Percentiles rank a stretch among this genome's conserved stretches.
Evolutionary conservation across 2,113 vertebrate species (phyloP).

Genomic region (Octodon degus): DNA sequence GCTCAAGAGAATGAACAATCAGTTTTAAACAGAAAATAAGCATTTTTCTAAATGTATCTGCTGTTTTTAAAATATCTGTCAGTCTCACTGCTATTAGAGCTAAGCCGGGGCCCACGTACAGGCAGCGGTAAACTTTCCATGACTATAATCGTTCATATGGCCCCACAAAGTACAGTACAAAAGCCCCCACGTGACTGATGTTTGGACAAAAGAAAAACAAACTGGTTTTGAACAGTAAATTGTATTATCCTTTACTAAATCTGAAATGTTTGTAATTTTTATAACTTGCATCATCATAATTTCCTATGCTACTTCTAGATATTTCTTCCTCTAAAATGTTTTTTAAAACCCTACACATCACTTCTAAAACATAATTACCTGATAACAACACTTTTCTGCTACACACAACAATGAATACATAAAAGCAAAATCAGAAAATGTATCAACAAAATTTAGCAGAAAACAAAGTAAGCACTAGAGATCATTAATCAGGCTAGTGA

Average conservation of each 20-base stretch:
- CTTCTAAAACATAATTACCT: conserved; percentile 13
- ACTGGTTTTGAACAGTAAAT: conserved; percentile 27
- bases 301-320: conserved; percentile 32
- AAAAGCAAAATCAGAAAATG: conserved; percentile 51
- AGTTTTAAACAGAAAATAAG: conserved; percentile 59
- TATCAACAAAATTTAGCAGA: conserved; percentile 2
- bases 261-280: conserved; percentile 40
- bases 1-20: conserved; percentile 64
- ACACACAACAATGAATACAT: not conserved
- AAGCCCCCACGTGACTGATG: not conserved
- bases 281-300: conserved; percentile 46
- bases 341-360: not conserved
- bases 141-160: not conserved
- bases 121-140: not conserved
- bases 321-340: conserved; percentile 61
- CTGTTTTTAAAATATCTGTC: conserved; percentile 64
- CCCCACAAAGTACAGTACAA: not conserved
- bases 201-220: conserved; percentile 46
- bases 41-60: conserved; percentile 9
- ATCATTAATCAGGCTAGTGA: conserved; percentile 4
- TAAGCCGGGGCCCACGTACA: not conserved
- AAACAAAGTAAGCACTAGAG: not conserved
- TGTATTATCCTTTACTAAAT: conserved; percentile 24
- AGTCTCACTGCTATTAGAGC: not conserved
- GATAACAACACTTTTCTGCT: not conserved